Evolutionary conservation across 92 coral and sea anemone genomes (phyloP), one percentile per base, ranked within the genome.

Genomic region (Zoanthus solanderi): DNA sequence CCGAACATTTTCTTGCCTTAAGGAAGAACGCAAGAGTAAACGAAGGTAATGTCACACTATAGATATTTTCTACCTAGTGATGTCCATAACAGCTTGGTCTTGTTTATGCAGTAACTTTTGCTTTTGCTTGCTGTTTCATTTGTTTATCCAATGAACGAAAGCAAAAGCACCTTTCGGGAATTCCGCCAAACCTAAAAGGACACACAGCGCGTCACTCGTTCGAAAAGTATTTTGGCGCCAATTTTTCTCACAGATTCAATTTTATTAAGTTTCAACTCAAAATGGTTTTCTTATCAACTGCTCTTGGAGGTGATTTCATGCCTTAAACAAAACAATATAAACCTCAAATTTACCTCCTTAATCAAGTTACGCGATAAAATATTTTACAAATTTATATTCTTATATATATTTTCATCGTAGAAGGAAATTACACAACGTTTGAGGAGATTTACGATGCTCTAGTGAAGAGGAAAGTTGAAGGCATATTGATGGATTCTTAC

Each of bases 401-500:
- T 17, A 2, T 69, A 30, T 30, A 8, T 5, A 9, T 12, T 6
- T 18, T 1, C 31, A 69, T 69, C 74, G 34, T 90, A 94, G 95
- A 78, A 8, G 73, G 34, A 50, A 89, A 88, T 87, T 96, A 96
- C 81, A 72, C 86, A 13, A 83, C 78, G 7, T 90, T 96, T 72
- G 80, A 88, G 14, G 95, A 94, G 60, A 89, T 92, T 28, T 88
- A 90, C 65, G 79, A 87, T 10, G 97, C 95, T 10, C 85, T 96
- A 23, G 46, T 31, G 17, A 82, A 75, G 72, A 63, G 87, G 54
- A 52, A 88, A 45, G 98, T 96, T 0, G 79, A 88, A 5, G 98
- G 98, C 14, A 94, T 96, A 58, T 44, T 96, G 28, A 88, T 96
- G 58, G 98, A 96, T 84, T 87, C 96, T 16, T 89, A 83, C 88